phyloP scores from a whole-genome alignment of 2,888 invertebrate genomes.

The Romanomermis culicivorax region DNA sequence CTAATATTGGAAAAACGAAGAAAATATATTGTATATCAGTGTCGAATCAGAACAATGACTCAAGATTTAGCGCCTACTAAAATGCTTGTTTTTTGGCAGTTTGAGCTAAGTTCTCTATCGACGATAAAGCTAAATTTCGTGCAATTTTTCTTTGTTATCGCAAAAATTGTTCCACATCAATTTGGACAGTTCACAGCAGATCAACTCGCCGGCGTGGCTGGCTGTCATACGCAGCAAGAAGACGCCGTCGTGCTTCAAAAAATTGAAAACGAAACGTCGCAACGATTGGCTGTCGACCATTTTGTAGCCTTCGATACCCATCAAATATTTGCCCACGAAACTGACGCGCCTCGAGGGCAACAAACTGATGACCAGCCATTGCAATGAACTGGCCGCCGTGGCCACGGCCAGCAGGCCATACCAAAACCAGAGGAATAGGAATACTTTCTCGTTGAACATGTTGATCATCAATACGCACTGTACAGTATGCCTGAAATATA shows the following conservation, averaged over 20 bases:
- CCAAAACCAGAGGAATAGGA: slow-evolving; percentile 28
- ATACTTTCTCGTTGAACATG: slow-evolving; percentile 16
- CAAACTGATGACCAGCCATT: slow-evolving; percentile 27
- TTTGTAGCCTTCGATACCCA: slow-evolving; percentile 29
- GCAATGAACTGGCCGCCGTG: slow-evolving; percentile 25
- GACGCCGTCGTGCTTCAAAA: slow-evolving; percentile 19
- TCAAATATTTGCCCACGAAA: slow-evolving; percentile 28
- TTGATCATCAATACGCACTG: slow-evolving; percentile 29
- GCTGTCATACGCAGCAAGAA: slow-evolving; percentile 26
- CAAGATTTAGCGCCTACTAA: background rate
- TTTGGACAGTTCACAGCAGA: slow-evolving; percentile 22
- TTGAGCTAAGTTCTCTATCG: too few species aligned
- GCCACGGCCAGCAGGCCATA: slow-evolving; percentile 25
- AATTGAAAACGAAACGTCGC: slow-evolving; percentile 9
- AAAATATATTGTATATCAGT: too few species aligned
- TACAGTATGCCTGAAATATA: slow-evolving; percentile 25
- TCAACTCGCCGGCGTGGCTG: slow-evolving; percentile 27
- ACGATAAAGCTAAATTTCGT: slow-evolving; percentile 4
- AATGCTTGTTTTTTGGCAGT: background rate
- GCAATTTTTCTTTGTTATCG: slow-evolving; percentile 8
- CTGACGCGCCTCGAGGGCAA: slow-evolving; percentile 26
- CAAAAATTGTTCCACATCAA: slow-evolving; percentile 19
- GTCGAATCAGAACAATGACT: too few species aligned
- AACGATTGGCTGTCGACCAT: slow-evolving; percentile 18
- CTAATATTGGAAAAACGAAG: too few species aligned